Evolutionary conservation across 1,140 invertebrate genomes (phyloP).

Genomic region (Agrilus planipennis): DNA sequence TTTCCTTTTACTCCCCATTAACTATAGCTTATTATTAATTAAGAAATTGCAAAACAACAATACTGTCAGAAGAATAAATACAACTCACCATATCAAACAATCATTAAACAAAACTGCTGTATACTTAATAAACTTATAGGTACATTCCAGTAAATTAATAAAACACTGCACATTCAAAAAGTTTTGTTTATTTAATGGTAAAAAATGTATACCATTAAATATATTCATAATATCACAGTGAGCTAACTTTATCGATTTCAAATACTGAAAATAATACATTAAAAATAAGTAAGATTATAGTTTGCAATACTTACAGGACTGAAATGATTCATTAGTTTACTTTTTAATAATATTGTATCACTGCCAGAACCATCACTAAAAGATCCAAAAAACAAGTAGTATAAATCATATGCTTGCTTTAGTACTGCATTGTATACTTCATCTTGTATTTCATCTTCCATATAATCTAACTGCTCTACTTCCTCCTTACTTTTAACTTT

Average conservation of each 20-base stretch:
- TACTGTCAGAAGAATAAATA: slow-evolving; percentile 9
- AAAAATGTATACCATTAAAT: slow-evolving; percentile 79
- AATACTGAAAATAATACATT: slow-evolving; percentile 50
- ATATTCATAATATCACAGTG: slow-evolving; percentile 75
- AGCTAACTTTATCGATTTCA: slow-evolving; percentile 56
- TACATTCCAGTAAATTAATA: slow-evolving; percentile 70
- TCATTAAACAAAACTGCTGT: slow-evolving; percentile 83
- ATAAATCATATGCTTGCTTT: slow-evolving; percentile 62
- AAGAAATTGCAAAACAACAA: slow-evolving; percentile 17
- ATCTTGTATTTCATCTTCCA: slow-evolving; percentile 65
- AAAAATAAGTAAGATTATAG: neutral
- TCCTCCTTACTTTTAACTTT: slow-evolving; percentile 54
- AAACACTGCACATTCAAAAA: slow-evolving; percentile 85
- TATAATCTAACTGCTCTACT: slow-evolving; percentile 54
- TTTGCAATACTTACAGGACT: slow-evolving; percentile 41
- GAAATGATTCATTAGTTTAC: slow-evolving; percentile 52
- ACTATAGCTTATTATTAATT: slow-evolving; percentile 1
- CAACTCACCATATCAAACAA: slow-evolving; percentile 74
- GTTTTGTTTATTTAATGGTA: slow-evolving; percentile 75
- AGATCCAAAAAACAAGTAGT: slow-evolving; percentile 61
- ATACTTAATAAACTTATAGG: slow-evolving; percentile 64
- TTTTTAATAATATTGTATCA: slow-evolving; percentile 43
- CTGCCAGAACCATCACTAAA: slow-evolving; percentile 40
- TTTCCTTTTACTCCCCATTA: neutral
- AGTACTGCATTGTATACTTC: slow-evolving; percentile 61